These are phyloP conservation scores for Chiroxiphia lanceolata DNA, from an alignment of 2,797 vertebrate species.

Conservation along the genomic window DNA sequence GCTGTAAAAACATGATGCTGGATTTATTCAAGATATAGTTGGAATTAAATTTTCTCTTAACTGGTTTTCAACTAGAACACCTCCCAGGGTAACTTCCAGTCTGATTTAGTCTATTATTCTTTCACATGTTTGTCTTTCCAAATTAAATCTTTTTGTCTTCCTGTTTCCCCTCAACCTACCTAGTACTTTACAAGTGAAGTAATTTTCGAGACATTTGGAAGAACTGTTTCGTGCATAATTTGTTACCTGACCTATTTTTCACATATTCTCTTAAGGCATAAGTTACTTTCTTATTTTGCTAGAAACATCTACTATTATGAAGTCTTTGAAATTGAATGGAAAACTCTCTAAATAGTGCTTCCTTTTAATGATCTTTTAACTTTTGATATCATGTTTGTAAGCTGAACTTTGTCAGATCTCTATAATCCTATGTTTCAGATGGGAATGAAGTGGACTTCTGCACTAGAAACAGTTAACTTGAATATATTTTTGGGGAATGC, in stretches of 20 bases:
- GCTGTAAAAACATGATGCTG: not conserved
- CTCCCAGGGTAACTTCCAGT: not conserved
- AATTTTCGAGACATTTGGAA: not conserved
- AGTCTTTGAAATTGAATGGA: not conserved
- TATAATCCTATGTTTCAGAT: not conserved
- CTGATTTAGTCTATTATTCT: not conserved
- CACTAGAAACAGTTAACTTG: not conserved
- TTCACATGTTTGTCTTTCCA: not conserved
- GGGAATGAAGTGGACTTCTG: not conserved
- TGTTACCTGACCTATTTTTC: not conserved
- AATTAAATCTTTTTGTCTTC: not conserved
- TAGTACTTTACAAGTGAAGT: not conserved
- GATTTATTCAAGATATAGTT: not conserved
- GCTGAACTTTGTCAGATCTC: not conserved
- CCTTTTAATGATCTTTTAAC: not conserved
- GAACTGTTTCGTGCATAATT: not conserved
- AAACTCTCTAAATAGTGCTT: not conserved
- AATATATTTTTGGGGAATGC: not conserved
- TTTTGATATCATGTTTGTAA: not conserved
- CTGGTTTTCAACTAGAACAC: not conserved
- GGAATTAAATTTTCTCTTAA: not conserved
- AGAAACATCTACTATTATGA: not conserved
- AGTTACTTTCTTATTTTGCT: not conserved
- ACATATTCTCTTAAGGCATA: not conserved
- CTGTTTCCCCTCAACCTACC: not conserved